These are phyloP conservation scores for Camponotus pennsylvanicus DNA, from an alignment of 1,140 invertebrate species.

Conservation along the genomic window DNA sequence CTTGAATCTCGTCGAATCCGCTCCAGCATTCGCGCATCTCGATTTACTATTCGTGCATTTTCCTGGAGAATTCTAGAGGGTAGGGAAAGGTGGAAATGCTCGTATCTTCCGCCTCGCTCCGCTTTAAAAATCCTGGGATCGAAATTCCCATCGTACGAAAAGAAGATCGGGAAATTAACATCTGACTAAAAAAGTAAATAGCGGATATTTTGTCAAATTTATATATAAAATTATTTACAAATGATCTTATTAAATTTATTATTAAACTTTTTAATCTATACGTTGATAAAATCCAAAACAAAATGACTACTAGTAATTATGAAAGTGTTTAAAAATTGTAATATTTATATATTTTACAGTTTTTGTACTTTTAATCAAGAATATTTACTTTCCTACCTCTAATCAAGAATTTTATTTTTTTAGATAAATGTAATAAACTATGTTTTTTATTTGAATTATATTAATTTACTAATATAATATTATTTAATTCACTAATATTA, in stretches of 20 bases:
- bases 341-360: conserved; percentile 12
- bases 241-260: background rate
- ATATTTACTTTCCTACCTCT: too few species aligned
- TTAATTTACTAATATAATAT: too few species aligned
- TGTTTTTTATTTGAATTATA: too few species aligned
- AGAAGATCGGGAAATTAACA: conserved; percentile 46
- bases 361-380: background rate
- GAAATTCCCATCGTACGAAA: conserved; percentile 41
- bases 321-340: conserved; percentile 12
- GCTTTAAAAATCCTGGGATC: conserved; percentile 41
- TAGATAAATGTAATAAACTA: too few species aligned
- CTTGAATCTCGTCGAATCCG: conserved; percentile 58
- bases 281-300: background rate
- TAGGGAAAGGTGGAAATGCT: conserved; percentile 38
- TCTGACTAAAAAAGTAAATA: conserved; percentile 16
- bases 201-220: conserved; percentile 8
- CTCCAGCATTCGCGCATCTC: conserved; percentile 51
- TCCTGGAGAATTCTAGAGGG: conserved; percentile 51
- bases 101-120: conserved; percentile 47
- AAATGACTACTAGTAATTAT: background rate
- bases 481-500: background rate
- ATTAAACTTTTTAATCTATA: background rate
- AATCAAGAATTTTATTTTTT: too few species aligned
- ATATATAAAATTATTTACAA: conserved; percentile 18
- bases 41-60: conserved; percentile 62